Evolutionary conservation across 2,888 invertebrate species (phyloP).

Genomic region (Theretra japonica): DNA sequence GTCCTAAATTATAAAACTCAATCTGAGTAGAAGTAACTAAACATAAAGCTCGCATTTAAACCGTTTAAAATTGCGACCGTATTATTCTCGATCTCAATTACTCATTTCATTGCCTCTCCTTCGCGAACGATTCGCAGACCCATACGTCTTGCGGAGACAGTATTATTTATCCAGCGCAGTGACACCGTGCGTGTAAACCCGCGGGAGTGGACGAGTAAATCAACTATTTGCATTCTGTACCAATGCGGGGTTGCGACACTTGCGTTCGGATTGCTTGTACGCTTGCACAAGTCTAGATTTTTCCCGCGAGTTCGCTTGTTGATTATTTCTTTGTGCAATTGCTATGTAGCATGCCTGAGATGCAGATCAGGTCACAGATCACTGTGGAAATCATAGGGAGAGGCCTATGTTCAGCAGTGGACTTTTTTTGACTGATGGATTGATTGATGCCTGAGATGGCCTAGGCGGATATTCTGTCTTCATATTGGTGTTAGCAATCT

Average conservation of each 20-base stretch:
- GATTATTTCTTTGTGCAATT: background rate
- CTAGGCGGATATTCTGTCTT: too few species aligned
- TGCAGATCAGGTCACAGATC: too few species aligned
- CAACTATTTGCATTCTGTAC: slow-evolving; percentile 74
- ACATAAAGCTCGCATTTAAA: slow-evolving; percentile 14
- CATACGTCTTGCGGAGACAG: slow-evolving; percentile 67
- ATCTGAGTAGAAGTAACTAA: too few species aligned
- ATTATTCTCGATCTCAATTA: slow-evolving; percentile 66
- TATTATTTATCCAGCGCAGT: slow-evolving; percentile 68
- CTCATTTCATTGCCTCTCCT: slow-evolving; percentile 67
- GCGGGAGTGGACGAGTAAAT: slow-evolving; percentile 69
- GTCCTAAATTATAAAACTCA: too few species aligned
- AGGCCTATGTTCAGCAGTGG: too few species aligned
- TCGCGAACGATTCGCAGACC: slow-evolving; percentile 59
- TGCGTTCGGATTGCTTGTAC: slow-evolving; percentile 28
- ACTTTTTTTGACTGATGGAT: too few species aligned
- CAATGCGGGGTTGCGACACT: slow-evolving; percentile 39
- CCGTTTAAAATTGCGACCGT: slow-evolving; percentile 32
- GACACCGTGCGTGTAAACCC: slow-evolving; percentile 59
- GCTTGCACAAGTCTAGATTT: background rate
- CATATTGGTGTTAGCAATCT: too few species aligned
- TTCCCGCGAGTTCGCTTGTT: background rate
- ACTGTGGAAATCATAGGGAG: too few species aligned
- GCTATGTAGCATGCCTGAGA: too few species aligned
- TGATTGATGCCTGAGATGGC: too few species aligned